A percentile compares a stretch with the other conserved stretches of the same genome.
Evolutionary conservation across 2,797 vertebrate species (phyloP).

Genomic region (Eutrigla gurnardus): DNA sequence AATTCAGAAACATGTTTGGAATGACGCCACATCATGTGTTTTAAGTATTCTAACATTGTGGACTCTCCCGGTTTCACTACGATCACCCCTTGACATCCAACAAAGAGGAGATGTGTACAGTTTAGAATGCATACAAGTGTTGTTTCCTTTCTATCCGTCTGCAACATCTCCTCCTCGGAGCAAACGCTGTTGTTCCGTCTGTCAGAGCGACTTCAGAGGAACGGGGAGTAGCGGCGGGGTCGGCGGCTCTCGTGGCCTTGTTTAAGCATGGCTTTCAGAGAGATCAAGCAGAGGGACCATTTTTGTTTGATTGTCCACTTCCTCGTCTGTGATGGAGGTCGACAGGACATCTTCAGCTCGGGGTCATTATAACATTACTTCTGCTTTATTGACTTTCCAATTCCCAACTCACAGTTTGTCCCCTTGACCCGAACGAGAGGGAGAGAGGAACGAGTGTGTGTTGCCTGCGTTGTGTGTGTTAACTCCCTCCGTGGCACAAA

Average conservation of each 20-base stretch:
- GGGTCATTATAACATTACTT: constrained; percentile 87
- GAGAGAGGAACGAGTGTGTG: constrained; percentile 66
- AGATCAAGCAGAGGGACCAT: constrained; percentile 81
- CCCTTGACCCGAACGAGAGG: constrained; percentile 75
- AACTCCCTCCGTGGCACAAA: constrained; percentile 77
- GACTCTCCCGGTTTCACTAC: constrained; percentile 31
- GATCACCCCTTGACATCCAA: constrained; percentile 53
- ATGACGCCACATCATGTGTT: constrained; percentile 49
- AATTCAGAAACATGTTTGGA: constrained; percentile 50
- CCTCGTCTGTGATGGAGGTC: constrained; percentile 79
- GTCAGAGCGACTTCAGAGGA: constrained; percentile 77
- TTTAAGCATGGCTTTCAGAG: constrained; percentile 77
- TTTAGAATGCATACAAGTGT: constrained; percentile 83
- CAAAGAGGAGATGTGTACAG: constrained; percentile 61
- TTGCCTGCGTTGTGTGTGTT: constrained; percentile 58
- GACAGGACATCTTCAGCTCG: constrained; percentile 80
- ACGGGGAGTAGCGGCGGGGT: constrained; percentile 74
- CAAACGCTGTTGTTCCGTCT: constrained; percentile 62
- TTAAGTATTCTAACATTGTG: constrained; percentile 33
- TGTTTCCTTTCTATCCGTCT: constrained; percentile 77
- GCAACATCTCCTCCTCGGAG: constrained; percentile 67
- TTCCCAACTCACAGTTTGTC: constrained; percentile 85
- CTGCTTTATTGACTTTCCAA: constrained; percentile 87
- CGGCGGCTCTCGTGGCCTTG: constrained; percentile 71
- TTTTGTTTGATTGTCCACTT: constrained; percentile 85